A percentile compares a stretch with the other conserved stretches of the same genome.
These are phyloP conservation scores for Xenus cinereus DNA, from an alignment of 2,113 vertebrate species.

Conservation along the genomic window DNA sequence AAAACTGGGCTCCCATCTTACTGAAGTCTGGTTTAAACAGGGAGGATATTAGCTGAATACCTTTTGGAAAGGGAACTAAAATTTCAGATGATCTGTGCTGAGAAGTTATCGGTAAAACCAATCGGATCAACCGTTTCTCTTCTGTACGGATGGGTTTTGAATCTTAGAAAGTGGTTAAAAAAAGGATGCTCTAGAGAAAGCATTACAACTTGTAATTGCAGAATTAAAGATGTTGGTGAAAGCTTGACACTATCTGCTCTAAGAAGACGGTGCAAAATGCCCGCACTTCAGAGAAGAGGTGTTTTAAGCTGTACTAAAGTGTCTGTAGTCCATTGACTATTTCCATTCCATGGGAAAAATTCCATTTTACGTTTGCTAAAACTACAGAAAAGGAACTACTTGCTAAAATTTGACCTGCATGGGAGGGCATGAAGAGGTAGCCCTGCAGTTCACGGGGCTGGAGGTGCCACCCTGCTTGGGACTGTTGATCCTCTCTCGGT, in stretches of 20 bases:
- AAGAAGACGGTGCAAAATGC: not conserved
- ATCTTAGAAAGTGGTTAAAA: not conserved
- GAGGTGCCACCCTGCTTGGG: rapidly evolving
- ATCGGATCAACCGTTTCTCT: not conserved
- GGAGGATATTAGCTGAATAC: not conserved
- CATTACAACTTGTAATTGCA: not conserved
- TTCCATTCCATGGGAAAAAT: not conserved
- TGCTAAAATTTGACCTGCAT: rapidly evolving
- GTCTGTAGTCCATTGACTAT: not conserved
- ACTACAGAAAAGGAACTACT: not conserved
- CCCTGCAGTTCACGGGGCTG: not conserved
- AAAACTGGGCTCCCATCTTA: not conserved
- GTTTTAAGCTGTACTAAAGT: not conserved
- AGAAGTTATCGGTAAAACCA: not conserved
- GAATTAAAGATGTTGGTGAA: not conserved
- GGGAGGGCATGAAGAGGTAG: not conserved
- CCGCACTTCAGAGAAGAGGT: not conserved
- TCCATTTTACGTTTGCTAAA: not conserved
- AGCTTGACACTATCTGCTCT: not conserved
- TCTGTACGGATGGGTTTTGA: not conserved
- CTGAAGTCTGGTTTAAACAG: not conserved
- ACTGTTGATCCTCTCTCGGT: not conserved
- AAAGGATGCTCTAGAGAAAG: not conserved
- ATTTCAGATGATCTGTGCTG: not conserved
- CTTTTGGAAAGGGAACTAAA: not conserved